Base-by-base conservation (phyloP, 2,113 vertebrate genomes). In the Ramphastos sulfuratus region DNA sequence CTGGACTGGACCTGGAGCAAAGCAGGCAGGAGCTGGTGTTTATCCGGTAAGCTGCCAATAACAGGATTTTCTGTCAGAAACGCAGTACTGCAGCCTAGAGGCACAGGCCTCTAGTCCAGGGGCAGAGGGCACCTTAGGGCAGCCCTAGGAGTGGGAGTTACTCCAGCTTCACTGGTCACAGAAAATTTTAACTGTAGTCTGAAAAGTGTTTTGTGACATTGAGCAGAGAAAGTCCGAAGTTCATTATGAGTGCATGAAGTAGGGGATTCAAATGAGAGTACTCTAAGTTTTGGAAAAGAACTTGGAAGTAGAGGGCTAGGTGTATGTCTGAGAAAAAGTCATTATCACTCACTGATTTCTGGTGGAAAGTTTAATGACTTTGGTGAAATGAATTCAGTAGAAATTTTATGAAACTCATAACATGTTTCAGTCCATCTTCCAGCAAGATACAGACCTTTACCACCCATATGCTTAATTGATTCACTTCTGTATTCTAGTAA, bases 101-200 rank as follows among this genome's bases (percentile, higher is more conserved):
- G 8, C 56, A 18, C 0, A 0, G 58, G 7, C 35, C 10, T 39
- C 33, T 24, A 1, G 4, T 33, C 15, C 54, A 7, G 3, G 16
- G 30, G 30, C 30, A 19, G 10, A 7, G 35, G 30, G 4, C 14
- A 15, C 12, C 21, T 6, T 14, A 24, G 13, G 33, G 31, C 78
- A 48, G 23, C 50, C 82, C n/a, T 63, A n/a, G 21, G 13, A 63
- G 10, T 37, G 61, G 60, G 19, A 23, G 6, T n/a, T 48, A 2
- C 6, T 73, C 24, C 1, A 2, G 24, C 31, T 18, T 2, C 6
- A 9, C 4, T 55, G 27, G 5, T 46, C 24, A 19, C 0, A 1
- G n/a, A 27, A 48, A 25, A 13, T 19, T 8, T 37, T 31, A 30
- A 70, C 7, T 58, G 10, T 27, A 30, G 20, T 24, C 28, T 30